Evolutionary conservation across 1,140 invertebrate genomes (phyloP).

Genomic region (Zeugodacus cucurbitae): DNA sequence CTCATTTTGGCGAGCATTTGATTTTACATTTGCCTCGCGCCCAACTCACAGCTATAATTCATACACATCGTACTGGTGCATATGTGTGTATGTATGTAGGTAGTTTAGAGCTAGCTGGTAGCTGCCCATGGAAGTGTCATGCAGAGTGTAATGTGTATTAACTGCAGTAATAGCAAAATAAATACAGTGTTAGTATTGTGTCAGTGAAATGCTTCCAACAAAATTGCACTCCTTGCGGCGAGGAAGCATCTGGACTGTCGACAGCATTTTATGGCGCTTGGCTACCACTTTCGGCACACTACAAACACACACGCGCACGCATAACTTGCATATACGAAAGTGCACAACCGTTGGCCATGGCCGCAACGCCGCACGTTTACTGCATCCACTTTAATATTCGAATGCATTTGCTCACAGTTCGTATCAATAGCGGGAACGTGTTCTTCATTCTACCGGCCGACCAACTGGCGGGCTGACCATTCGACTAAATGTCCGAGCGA

Average conservation of each 20-base stretch:
- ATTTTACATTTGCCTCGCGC: not conserved
- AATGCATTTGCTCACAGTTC: constrained; percentile 8
- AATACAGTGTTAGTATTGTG: constrained; percentile 35
- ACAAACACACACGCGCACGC: not conserved
- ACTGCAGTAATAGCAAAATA: constrained; percentile 28
- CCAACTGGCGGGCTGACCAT: not conserved
- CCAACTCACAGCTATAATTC: not conserved
- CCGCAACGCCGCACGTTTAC: constrained; percentile 21
- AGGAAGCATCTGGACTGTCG: constrained; percentile 36
- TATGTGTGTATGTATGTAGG: not conserved
- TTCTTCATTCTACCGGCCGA: constrained; percentile 2
- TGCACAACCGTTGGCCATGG: not conserved
- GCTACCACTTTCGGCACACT: not conserved
- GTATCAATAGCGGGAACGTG: constrained; percentile 34
- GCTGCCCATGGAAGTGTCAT: constrained; percentile 1
- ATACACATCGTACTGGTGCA: not conserved
- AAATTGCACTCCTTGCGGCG: constrained; percentile 35
- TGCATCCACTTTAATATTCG: constrained; percentile 13
- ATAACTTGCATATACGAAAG: no score
- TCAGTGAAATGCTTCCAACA: constrained; percentile 34
- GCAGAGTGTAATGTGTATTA: constrained; percentile 36
- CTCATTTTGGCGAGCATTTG: not conserved
- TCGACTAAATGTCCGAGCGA: not conserved
- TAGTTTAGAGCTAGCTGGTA: not conserved
- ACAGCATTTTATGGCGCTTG: constrained; percentile 36